Conservation (phyloP, 2,113 vertebrate genomes). For the Hypanus sabinus region DNA sequence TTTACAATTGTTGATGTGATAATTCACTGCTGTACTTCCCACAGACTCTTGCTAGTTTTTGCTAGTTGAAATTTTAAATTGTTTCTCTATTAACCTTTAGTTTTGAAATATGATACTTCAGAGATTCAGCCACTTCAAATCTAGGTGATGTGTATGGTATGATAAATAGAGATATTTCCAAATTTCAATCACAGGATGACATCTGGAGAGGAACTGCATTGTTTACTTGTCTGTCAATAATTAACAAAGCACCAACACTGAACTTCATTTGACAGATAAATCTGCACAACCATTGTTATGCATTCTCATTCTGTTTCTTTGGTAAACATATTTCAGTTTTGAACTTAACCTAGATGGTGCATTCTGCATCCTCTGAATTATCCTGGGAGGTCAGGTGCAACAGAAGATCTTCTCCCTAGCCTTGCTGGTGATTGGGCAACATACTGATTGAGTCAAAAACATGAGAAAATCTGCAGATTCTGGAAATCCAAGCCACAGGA, state of each 20-base stretch:
- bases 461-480: no score
- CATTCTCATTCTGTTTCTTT: background rate
- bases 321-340: background rate
- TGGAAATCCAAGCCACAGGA: no score
- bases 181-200: background rate
- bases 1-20: background rate
- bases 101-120: background rate
- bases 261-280: background rate
- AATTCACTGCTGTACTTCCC: background rate
- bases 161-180: conserved; percentile 7
- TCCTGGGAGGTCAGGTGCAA: background rate
- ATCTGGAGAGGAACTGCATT: conserved; percentile 1
- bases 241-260: conserved; percentile 14
- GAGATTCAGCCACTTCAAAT: background rate
- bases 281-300: background rate
- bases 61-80: background rate
- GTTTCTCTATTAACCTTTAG: background rate
- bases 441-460: no score
- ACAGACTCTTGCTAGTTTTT: background rate
- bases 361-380: background rate
- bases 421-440: background rate
- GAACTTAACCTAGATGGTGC: background rate
- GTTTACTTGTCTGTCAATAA: conserved; percentile 18
- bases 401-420: background rate
- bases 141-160: background rate